Conservation (phyloP, 2,888 invertebrate genomes). For the Nomada fucata region DNA sequence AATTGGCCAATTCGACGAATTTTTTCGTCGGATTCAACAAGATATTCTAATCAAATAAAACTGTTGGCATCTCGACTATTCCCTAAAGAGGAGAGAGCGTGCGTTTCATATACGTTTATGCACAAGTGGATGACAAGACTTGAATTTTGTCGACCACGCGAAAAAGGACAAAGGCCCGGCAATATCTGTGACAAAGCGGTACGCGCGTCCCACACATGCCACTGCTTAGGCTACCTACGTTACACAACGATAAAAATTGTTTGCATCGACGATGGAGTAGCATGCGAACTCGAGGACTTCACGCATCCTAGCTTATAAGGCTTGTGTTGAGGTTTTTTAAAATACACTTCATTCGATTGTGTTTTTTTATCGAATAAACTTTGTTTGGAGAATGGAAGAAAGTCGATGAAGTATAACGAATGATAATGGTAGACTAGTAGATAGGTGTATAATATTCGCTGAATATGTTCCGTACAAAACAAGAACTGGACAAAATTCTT, state of each 20-base stretch:
- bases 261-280: constrained; percentile 19
- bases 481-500: no score
- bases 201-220: constrained; percentile 41
- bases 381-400: neutral
- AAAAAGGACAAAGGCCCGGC: constrained; percentile 54
- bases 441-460: no score
- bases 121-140: constrained; percentile 30
- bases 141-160: constrained; percentile 61
- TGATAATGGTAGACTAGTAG: no score
- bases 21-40: neutral
- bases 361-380: neutral
- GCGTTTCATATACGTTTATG: constrained; percentile 4
- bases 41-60: neutral
- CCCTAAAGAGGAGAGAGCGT: constrained; percentile 47
- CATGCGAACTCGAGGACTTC: constrained; percentile 20
- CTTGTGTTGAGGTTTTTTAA: neutral
- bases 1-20: neutral
- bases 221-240: constrained; percentile 51
- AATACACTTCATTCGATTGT: neutral
- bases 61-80: neutral
- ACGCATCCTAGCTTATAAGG: constrained; percentile 7
- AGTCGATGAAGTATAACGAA: no score
- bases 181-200: constrained; percentile 40
- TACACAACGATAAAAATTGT: constrained; percentile 48
- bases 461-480: no score